A percentile compares a stretch with the other conserved stretches of the same genome.
phyloP scores from a whole-genome alignment of 2,113 vertebrate genomes.

The Donacobius atricapilla region DNA sequence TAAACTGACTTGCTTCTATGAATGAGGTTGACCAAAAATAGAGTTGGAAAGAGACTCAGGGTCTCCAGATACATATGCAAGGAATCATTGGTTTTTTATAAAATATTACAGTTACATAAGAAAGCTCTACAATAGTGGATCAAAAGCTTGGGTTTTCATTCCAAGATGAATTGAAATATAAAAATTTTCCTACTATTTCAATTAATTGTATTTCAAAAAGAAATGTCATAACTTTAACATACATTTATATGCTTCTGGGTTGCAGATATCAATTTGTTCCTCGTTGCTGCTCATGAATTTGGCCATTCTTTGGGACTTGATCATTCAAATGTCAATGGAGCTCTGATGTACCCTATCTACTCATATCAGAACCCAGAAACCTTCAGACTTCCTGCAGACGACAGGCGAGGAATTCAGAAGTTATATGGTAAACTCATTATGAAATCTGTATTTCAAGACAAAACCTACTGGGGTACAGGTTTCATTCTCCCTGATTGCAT shows the following conservation, averaged over 20 bases:
- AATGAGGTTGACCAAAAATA: background rate
- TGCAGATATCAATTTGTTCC: slow-evolving; percentile 76
- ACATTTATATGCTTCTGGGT: background rate
- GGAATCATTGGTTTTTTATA: background rate
- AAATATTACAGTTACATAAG: background rate
- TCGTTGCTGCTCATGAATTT: slow-evolving; percentile 86
- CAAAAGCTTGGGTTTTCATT: background rate
- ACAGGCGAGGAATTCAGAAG: slow-evolving; percentile 73
- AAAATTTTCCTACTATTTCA: background rate
- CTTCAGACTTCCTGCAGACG: slow-evolving; percentile 73
- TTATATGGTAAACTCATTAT: slow-evolving; percentile 75
- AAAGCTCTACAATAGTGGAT: background rate
- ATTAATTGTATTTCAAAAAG: background rate
- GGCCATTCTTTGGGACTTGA: slow-evolving; percentile 83
- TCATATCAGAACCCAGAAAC: background rate
- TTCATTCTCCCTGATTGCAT: background rate
- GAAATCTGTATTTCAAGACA: background rate
- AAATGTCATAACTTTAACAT: background rate
- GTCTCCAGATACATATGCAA: background rate
- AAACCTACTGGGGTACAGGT: background rate
- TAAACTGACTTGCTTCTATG: background rate
- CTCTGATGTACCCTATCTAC: slow-evolving; percentile 84
- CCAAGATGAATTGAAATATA: background rate
- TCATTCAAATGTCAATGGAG: slow-evolving; percentile 74
- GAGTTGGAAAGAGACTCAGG: background rate